A percentile compares a stretch with the other conserved stretches of the same genome.
These are phyloP conservation scores for Hydrolagus colliei DNA, from an alignment of 2,797 vertebrate species.

Conservation along the genomic window DNA sequence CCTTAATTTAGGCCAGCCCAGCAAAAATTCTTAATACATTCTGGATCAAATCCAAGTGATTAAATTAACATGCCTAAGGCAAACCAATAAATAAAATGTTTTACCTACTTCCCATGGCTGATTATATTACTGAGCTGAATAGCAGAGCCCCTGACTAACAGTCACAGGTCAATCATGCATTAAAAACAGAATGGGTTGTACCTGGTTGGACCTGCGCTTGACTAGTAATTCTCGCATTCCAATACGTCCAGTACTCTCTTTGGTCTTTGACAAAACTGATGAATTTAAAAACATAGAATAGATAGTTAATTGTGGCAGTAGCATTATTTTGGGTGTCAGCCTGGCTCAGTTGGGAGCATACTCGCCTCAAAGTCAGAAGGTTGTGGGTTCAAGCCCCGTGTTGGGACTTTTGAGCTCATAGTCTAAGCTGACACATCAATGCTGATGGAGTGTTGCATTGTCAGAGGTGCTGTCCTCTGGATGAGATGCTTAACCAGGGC, in stretches of 20 bases:
- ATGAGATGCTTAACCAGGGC: too few relatives aligned
- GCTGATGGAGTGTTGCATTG: background rate
- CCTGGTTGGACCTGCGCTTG: constrained; percentile 72
- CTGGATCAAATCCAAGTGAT: too few relatives aligned
- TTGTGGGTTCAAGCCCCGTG: background rate
- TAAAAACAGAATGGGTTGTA: constrained; percentile 43
- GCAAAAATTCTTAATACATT: too few relatives aligned
- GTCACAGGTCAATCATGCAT: too few relatives aligned
- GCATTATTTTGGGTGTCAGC: background rate
- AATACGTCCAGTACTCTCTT: constrained; percentile 70
- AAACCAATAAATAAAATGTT: background rate
- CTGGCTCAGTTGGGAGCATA: background rate
- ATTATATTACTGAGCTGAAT: too few relatives aligned
- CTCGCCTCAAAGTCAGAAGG: background rate
- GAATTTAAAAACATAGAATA: constrained; percentile 23
- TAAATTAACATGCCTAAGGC: too few relatives aligned
- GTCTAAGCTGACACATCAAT: background rate
- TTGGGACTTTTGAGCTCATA: background rate
- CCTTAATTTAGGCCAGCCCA: too few relatives aligned
- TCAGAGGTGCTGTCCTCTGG: too few relatives aligned
- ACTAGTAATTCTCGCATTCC: constrained; percentile 77
- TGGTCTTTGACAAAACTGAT: constrained; percentile 85
- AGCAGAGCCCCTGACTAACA: too few relatives aligned
- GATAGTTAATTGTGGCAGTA: background rate
- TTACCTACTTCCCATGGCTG: too few relatives aligned